Conservation (phyloP, 1,140 invertebrate species). For the Sycobia sp. region DNA sequence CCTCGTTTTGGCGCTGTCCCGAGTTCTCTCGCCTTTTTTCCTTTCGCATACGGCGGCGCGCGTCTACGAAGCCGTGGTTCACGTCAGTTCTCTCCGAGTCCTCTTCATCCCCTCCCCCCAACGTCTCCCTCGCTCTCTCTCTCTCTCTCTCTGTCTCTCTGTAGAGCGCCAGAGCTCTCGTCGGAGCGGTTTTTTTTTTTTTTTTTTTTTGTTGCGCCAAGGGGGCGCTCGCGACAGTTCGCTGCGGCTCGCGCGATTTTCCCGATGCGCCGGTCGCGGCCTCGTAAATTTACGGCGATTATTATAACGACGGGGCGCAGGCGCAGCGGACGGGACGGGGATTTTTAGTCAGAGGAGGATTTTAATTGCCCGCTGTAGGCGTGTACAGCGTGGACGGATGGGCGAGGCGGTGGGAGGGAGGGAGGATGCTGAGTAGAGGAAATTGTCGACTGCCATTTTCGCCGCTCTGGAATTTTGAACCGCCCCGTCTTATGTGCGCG, state of each 20-base stretch:
- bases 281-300: constrained; percentile 31
- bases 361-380: constrained; percentile 34
- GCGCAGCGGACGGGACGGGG: too few relatives aligned
- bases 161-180: too few relatives aligned
- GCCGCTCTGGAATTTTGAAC: constrained; percentile 20
- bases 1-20: too few relatives aligned
- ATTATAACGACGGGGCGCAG: too few relatives aligned
- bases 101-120: background rate
- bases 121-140: background rate
- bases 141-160: background rate
- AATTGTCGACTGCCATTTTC: constrained; percentile 28
- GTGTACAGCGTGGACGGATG: too few relatives aligned
- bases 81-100: background rate
- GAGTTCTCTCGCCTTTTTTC: background rate
- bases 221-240: too few relatives aligned
- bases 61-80: constrained; percentile 17
- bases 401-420: constrained; percentile 22
- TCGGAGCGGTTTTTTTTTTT: too few relatives aligned
- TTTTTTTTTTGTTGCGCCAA: too few relatives aligned
- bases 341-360: constrained; percentile 31
- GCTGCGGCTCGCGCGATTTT: too few relatives aligned
- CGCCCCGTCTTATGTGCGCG: constrained; percentile 12
- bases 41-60: background rate
- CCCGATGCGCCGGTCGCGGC: background rate
- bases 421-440: too few relatives aligned